A percentile compares a stretch with the other conserved stretches of the same genome.
phyloP scores from a whole-genome alignment of 2,888 invertebrate genomes.

The Strigamia crassipes region DNA sequence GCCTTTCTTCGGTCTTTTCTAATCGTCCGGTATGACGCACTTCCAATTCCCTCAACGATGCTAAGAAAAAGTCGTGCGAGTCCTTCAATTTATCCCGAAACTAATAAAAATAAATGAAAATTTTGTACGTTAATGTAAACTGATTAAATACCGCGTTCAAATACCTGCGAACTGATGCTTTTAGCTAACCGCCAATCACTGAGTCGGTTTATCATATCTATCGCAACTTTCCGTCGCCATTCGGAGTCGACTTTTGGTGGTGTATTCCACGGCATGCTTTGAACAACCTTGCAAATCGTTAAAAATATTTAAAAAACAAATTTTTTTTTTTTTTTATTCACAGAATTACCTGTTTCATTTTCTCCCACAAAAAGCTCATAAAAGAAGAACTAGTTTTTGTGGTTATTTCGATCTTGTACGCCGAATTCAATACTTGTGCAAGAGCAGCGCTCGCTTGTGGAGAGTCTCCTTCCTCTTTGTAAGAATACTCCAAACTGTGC shows the following conservation, averaged over 20 bases:
- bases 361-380: slow-evolving; percentile 68
- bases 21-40: slow-evolving; percentile 72
- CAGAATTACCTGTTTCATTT: slow-evolving; percentile 64
- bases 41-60: slow-evolving; percentile 73
- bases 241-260: slow-evolving; percentile 61
- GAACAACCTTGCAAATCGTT: slow-evolving; percentile 61
- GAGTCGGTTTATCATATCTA: slow-evolving; percentile 72
- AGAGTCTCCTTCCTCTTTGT: slow-evolving; percentile 63
- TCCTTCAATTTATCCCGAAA: slow-evolving; percentile 75
- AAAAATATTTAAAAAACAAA: not conserved
- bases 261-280: slow-evolving; percentile 68
- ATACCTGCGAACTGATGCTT: slow-evolving; percentile 70
- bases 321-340: not conserved
- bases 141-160: too few species aligned
- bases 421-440: slow-evolving; percentile 72
- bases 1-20: slow-evolving; percentile 79
- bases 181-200: slow-evolving; percentile 72
- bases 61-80: slow-evolving; percentile 78
- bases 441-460: slow-evolving; percentile 71
- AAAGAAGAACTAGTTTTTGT: slow-evolving; percentile 69
- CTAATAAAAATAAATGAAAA: slow-evolving; percentile 62
- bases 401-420: slow-evolving; percentile 75
- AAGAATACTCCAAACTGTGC: slow-evolving; percentile 67
- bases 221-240: slow-evolving; percentile 75
- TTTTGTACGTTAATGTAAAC: too few species aligned